Percentiles rank a stretch among this genome's conserved stretches.
Evolutionary conservation across 2,113 vertebrate genomes (phyloP).

Genomic region (Tretioscincus oriximinensis): DNA sequence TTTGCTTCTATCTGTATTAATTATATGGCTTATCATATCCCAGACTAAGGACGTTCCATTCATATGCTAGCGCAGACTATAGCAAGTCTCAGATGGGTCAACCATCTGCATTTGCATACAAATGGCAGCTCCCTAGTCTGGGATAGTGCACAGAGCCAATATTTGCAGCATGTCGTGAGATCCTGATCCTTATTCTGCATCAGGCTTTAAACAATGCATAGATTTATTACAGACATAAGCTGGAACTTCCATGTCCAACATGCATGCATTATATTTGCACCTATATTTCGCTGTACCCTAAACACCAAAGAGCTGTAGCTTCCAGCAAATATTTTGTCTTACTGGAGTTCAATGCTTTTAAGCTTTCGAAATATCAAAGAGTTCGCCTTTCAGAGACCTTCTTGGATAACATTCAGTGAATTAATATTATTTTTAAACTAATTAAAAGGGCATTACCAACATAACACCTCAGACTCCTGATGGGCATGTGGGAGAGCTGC

Average conservation of each 20-base stretch:
- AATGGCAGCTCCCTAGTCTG: too few species aligned
- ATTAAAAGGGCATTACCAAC: constrained; percentile 28
- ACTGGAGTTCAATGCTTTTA: not conserved
- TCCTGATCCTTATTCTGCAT: not conserved
- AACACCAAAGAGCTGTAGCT: not conserved
- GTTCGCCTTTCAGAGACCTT: not conserved
- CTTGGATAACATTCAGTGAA: not conserved
- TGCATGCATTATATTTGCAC: not conserved
- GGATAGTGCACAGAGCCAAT: too few species aligned
- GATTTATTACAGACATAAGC: not conserved
- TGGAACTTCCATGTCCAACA: not conserved
- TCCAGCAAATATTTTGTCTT: not conserved
- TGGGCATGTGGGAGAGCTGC: not conserved
- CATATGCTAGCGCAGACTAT: too few species aligned
- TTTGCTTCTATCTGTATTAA: not conserved
- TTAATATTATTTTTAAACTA: constrained; percentile 28
- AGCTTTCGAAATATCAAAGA: not conserved
- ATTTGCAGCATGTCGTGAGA: too few species aligned
- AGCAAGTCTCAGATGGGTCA: too few species aligned
- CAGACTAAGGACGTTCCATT: too few species aligned
- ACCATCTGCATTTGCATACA: too few species aligned
- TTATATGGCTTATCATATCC: too few species aligned
- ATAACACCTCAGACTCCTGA: not conserved
- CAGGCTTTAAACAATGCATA: not conserved
- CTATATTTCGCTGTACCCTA: not conserved